Evolutionary conservation across 2,797 vertebrate species (phyloP), one percentile per base, ranked within the genome.

Genomic region (Cossypha heuglini): DNA sequence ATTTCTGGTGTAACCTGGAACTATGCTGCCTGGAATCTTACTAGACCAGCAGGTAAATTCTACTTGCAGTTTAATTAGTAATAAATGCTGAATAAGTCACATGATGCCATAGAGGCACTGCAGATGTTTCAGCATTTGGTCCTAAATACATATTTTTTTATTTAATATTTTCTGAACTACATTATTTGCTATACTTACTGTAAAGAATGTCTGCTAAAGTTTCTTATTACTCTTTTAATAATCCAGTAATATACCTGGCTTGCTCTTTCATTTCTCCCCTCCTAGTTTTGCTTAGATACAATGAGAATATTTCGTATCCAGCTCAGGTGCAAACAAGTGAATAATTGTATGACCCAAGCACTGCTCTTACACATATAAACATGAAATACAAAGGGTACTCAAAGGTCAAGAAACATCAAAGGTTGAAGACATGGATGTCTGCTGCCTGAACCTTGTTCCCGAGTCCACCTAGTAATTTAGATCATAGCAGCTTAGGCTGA

Each of bases 401-500:
- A 54, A 75, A 85, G 87, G 94, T 96, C 93, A 97, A 91, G 80
- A 90, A 95, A 94, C 90, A 92, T 96, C 90, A 94, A 93, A 97
- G 91, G 74, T 45, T 86, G 82, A 84, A 86, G 84, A 83, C 86
- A 83, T 91, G 96, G 95, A 94, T 92, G 91, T 94, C 92, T 96
- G 92, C 88, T 96, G 94, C 94, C 91, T 96, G 96, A 97, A 96
- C 93, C 82, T 67, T 96, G 82, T 86, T 96, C 92, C 82, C 11
- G 1, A 76, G 89, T 94, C 86, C 67, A 38, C 88, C 71, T 69
- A 64, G 74, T 97, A 95, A 96, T 57, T 94, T 92, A 96, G 93
- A 93, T 95, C 93, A 90, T 57, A 94, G 95, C 67, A 81, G 35
- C 90, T 95, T 57, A 71, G 95, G 86, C 97, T 97, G 97, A 98